phyloP scores from a whole-genome alignment of 2,797 vertebrate species.

The Pteronotus mesoamericanus region DNA sequence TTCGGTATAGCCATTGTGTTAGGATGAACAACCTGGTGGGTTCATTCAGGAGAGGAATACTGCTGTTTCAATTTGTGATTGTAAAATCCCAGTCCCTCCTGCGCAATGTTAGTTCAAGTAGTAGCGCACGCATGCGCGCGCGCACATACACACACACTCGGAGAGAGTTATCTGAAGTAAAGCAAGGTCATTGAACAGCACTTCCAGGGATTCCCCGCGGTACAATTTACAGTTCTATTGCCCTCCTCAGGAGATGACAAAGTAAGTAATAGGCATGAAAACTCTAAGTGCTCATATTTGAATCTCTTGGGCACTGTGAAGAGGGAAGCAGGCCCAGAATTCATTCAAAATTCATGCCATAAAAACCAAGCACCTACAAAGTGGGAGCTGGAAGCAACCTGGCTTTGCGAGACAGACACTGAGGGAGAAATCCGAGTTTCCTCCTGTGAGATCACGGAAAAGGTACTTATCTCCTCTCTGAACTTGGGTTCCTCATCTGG shows the following conservation, averaged over 20 bases:
- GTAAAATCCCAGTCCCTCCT: not conserved
- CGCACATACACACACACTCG: not conserved
- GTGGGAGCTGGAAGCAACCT: not conserved
- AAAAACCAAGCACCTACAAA: not conserved
- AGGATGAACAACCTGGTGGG: not conserved
- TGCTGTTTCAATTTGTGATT: not conserved
- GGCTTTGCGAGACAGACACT: not conserved
- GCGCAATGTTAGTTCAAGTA: not conserved
- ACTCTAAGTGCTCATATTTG: conserved; percentile 39
- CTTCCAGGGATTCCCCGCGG: not conserved
- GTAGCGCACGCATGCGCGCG: not conserved
- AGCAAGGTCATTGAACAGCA: conserved; percentile 14
- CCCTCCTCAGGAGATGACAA: conserved; percentile 40
- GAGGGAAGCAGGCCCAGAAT: not conserved
- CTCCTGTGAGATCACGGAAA: not conserved
- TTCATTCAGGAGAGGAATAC: not conserved
- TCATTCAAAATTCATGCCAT: conserved; percentile 1
- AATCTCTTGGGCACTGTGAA: conserved; percentile 44
- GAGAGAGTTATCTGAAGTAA: not conserved
- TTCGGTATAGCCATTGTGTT: not conserved
- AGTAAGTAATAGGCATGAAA: conserved; percentile 62
- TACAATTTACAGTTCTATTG: not conserved
- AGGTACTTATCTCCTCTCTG: not conserved
- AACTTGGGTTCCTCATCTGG: not conserved
- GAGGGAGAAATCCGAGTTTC: not conserved